Conservation (phyloP, 2,113 vertebrate genomes). For the Leuciscus idus region DNA sequence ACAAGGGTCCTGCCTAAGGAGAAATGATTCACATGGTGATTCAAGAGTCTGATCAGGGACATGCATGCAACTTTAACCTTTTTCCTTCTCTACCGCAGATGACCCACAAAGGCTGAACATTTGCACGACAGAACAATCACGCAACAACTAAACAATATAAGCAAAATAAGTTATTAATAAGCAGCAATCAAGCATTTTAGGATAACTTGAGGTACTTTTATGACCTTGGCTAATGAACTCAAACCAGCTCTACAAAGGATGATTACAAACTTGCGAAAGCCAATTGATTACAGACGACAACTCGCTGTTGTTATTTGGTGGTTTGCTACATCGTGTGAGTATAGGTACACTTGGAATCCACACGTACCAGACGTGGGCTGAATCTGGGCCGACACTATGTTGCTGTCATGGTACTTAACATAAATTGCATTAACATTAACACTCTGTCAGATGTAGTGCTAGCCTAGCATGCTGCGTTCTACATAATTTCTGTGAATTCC, state of each 20-base stretch:
- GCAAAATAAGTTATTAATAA: neutral
- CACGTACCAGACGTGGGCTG: too few relatives aligned
- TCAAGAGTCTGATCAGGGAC: slow-evolving; percentile 53
- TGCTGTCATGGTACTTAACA: neutral
- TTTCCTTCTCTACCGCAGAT: slow-evolving; percentile 22
- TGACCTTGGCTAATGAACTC: neutral
- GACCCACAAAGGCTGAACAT: slow-evolving; percentile 5
- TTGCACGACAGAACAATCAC: slow-evolving; percentile 22
- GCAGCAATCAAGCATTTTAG: neutral
- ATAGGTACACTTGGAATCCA: neutral
- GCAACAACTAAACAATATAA: slow-evolving; percentile 18
- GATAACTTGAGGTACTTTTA: neutral
- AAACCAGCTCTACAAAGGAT: neutral
- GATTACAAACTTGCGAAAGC: neutral
- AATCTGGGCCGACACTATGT: too few relatives aligned
- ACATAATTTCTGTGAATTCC: neutral
- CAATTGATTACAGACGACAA: neutral
- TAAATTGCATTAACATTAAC: neutral
- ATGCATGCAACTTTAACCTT: slow-evolving; percentile 67
- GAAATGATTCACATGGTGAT: slow-evolving; percentile 59
- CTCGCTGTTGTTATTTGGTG: neutral
- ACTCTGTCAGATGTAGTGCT: neutral
- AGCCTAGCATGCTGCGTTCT: neutral
- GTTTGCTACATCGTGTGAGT: neutral
- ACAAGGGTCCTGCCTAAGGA: slow-evolving; percentile 46